A percentile compares a stretch with the other conserved stretches of the same genome.
Evolutionary conservation across 1,140 invertebrate genomes (phyloP).

Genomic region (Camponotus floridanus): DNA sequence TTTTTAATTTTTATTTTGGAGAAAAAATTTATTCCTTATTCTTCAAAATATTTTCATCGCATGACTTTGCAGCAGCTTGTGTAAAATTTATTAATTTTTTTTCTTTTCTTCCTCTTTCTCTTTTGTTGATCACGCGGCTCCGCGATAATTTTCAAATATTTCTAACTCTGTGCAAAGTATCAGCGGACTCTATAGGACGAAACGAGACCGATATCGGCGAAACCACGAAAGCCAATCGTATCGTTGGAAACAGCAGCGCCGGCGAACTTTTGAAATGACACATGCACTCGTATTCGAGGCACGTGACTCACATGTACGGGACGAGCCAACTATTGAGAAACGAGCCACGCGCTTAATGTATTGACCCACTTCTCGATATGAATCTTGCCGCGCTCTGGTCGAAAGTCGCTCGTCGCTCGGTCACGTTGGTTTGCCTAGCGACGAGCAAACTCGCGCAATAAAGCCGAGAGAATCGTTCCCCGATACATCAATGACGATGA

Average conservation of each 20-base stretch:
- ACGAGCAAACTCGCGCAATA: constrained; percentile 64
- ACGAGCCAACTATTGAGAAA: constrained; percentile 64
- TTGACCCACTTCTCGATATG: constrained; percentile 76
- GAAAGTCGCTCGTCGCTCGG: constrained; percentile 57
- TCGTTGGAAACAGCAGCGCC: constrained; percentile 30
- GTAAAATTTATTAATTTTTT: constrained; percentile 15
- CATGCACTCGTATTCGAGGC: constrained; percentile 70
- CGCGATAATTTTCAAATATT: constrained; percentile 58
- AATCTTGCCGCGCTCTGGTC: constrained; percentile 68
- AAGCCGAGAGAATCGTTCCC: constrained; percentile 59
- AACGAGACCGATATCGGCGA: constrained; percentile 54
- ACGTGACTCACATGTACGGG: constrained; percentile 67
- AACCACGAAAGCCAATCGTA: constrained; percentile 65
- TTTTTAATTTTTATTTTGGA: too few species aligned
- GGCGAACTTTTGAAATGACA: constrained; percentile 70
- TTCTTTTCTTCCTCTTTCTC: background rate
- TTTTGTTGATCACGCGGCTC: constrained; percentile 38
- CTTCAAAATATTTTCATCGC: background rate
- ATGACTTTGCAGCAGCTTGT: background rate
- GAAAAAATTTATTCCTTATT: background rate
- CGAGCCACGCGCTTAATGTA: constrained; percentile 75
- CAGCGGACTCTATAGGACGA: constrained; percentile 3
- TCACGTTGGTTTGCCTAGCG: constrained; percentile 57
- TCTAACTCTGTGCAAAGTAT: constrained; percentile 42
- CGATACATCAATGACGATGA: constrained; percentile 28